These are phyloP conservation scores for Eleginops maclovinus DNA, from an alignment of 2,113 vertebrate species.

Conservation along the genomic window DNA sequence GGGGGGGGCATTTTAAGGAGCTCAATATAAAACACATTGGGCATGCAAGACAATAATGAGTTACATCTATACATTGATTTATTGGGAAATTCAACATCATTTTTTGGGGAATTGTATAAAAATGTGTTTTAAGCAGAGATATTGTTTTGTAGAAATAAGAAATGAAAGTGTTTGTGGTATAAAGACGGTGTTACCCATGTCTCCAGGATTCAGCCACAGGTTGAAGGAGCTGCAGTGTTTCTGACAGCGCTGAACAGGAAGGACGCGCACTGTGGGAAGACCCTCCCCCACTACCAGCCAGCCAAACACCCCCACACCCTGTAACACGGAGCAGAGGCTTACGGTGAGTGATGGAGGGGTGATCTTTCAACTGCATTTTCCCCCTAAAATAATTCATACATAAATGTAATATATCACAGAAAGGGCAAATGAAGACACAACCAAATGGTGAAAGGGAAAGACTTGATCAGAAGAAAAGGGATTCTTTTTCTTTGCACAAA, in stretches of 20 bases:
- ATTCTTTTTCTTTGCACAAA: background rate
- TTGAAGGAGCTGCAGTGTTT: conserved; percentile 84
- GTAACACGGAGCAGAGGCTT: conserved; percentile 30
- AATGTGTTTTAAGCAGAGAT: background rate
- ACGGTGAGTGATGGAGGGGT: background rate
- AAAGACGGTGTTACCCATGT: conserved; percentile 74
- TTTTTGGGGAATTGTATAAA: too few relatives aligned
- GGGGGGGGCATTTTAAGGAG: background rate
- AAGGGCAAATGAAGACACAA: too few relatives aligned
- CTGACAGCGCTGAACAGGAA: conserved; percentile 79
- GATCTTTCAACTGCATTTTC: too few relatives aligned
- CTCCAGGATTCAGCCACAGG: conserved; percentile 82
- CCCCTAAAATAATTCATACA: background rate
- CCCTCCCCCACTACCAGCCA: conserved; percentile 84
- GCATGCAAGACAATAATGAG: background rate
- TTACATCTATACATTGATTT: background rate
- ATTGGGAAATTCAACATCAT: background rate
- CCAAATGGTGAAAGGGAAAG: too few relatives aligned
- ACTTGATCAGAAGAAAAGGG: background rate
- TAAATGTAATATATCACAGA: too few relatives aligned
- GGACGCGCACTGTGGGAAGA: conserved; percentile 72
- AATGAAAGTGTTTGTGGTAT: background rate
- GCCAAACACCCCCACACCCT: conserved; percentile 76
- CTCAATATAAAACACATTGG: background rate
- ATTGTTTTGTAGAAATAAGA: background rate